Base-by-base conservation (phyloP, 2,113 vertebrate genomes). In the Proterorhinus semilunaris region DNA sequence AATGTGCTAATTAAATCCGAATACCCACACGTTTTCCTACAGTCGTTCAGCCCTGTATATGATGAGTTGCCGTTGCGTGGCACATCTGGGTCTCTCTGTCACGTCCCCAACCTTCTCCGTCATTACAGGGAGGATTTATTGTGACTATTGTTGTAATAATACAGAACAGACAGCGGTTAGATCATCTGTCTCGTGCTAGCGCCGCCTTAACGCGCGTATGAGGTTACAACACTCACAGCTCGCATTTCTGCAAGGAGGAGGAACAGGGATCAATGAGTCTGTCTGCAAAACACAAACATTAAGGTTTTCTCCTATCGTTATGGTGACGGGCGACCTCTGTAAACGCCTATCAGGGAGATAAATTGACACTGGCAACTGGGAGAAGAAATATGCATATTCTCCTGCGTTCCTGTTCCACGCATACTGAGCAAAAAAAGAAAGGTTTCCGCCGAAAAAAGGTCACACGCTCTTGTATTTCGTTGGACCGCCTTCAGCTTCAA, bases 21-120 rank as follows among this genome's bases (percentile, higher is more conserved):
- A 36, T 36, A 1, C 27, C 27, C 27, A 36, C 27, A 36, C 4
- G 27, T 36, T 36, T 36, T 36, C 27, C 27, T 5, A 36, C 27
- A 36, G 27, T 36, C 4, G 27, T 36, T 36, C 27, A 36, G 27
- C 27, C 27, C 27, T 36, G 27, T 36, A 36, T 36, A 36, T 36
- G 27, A 36, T 36, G 13, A 17, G 8, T 65, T 21, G 55, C 53
- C 68, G 45, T 54, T 62, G 36, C 49, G 66, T 61, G 58, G 61
- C 78, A 85, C 84, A 86, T 80, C 71, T 80, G 78, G 78, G 69
- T 42, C 57, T 71, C 74, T 76, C 76, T 65, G 70, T 62, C 46
- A n/a, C 69, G 21, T 17, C 15, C 61, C 2, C 48, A 62, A 71
- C 61, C 72, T 62, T 4, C 43, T 45, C 27, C 44, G 48, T 75